Base-by-base conservation (phyloP, 2,888 invertebrate genomes). In the Kuschelorhynchus macadamiae region DNA sequence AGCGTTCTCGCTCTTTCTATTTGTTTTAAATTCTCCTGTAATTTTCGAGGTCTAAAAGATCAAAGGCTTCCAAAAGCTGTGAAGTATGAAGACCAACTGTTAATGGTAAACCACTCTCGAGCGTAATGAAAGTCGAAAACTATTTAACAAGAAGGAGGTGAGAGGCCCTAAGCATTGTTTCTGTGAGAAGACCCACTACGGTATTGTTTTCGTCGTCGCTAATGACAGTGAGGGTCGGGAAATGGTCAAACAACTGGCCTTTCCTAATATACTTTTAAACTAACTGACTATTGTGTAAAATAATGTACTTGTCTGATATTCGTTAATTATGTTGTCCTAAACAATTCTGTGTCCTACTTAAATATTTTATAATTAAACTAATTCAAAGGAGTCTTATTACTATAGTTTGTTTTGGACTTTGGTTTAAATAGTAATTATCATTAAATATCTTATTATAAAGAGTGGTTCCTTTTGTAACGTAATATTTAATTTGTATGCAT, bases 71-170 rank as follows among this genome's bases (percentile, higher is more conserved):
- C 56, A 60, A 61, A 49, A 61, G 61, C 55, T 50, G 67, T 56
- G 61, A 62, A 67, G 67, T 67, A 61, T 50, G 39, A 61, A 55
- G 61, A 67, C 67, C 67, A 56, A 56, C 67, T 67, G 57, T 67
- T 67, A 67, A 67, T 62, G 67, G 67, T 56, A 56, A 68, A 68
- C 68, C 68, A 63, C 59, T 68, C 59, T 68, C 44, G 47, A 53
- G 47, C 41, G 59, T 63, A 63, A 68, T 63, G 63, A 68, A 68
- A 68, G 68, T 68, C 52, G 63, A 68, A 59, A 68, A 68, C 68
- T 68, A 68, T 68, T 68, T 63, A 63, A 68, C 68, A 67, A 67
- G 67, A 67, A 67, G 68, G 57, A 59, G 68, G 63, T 59, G 68
- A 59, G 57, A 59, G 62, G 52, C 33, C 57, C 53, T 39, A 32